These are phyloP conservation scores for Trinorchestia longiramus DNA, from an alignment of 1,140 invertebrate species.

Conservation along the genomic window DNA sequence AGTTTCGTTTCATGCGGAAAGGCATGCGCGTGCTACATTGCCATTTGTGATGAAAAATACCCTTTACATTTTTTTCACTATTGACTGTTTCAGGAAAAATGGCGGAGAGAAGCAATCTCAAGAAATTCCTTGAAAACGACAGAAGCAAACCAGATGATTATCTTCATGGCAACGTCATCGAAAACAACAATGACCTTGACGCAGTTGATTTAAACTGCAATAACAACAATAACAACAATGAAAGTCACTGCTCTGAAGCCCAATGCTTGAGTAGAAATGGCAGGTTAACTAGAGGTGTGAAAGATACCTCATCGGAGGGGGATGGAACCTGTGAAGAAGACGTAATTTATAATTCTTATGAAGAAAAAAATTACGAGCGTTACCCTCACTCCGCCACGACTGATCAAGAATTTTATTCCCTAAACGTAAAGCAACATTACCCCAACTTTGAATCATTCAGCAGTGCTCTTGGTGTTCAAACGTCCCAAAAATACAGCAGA, in stretches of 20 bases:
- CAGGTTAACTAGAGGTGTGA: background rate
- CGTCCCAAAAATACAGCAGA: background rate
- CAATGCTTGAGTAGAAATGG: background rate
- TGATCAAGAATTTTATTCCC: background rate
- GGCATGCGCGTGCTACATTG: no score
- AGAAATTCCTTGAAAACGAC: background rate
- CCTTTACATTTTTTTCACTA: background rate
- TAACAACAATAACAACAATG: background rate
- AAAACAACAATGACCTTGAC: constrained; percentile 17
- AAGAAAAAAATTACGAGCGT: background rate
- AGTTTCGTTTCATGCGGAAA: no score
- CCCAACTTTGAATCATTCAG: background rate
- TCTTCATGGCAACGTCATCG: background rate
- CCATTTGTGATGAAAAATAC: no score
- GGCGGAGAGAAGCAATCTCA: background rate
- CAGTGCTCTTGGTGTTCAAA: background rate
- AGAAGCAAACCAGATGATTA: background rate
- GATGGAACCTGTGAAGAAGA: no score
- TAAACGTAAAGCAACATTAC: background rate
- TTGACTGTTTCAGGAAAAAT: background rate
- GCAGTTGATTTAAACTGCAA: background rate
- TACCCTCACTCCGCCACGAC: background rate
- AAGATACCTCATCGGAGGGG: background rate
- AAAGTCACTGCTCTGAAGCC: background rate
- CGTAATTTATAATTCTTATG: background rate